phyloP scores from a whole-genome alignment of 2,113 vertebrate species.

The Petrocephalus zakoni region DNA sequence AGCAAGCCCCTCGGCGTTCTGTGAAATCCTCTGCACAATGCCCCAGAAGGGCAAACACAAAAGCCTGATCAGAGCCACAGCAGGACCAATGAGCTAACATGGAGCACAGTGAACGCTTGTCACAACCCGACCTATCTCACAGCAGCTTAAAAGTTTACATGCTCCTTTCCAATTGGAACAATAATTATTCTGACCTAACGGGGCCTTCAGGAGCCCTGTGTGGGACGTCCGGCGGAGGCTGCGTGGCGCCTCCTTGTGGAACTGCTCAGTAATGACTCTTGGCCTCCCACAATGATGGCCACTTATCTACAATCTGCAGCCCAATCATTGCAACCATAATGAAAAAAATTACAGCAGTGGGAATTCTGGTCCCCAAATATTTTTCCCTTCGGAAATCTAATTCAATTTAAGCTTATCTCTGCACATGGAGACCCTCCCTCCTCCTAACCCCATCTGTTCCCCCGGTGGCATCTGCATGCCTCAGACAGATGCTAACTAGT shows the following conservation, averaged over 20 bases:
- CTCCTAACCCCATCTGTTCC: constrained; percentile 10
- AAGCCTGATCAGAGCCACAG: not conserved
- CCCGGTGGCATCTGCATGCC: not conserved
- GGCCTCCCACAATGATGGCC: not conserved
- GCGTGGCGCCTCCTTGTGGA: not conserved
- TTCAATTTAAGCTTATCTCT: constrained; percentile 35
- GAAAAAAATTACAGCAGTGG: not conserved
- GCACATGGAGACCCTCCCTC: constrained; percentile 28
- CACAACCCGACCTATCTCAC: not conserved
- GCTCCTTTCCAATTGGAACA: not conserved
- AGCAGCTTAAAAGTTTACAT: not conserved
- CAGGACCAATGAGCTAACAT: not conserved
- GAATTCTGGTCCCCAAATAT: constrained; percentile 4
- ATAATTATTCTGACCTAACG: not conserved
- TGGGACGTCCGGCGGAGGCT: not conserved
- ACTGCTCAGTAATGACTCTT: not conserved
- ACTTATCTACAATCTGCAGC: not conserved
- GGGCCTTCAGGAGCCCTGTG: not conserved
- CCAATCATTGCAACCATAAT: not conserved
- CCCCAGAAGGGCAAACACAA: not conserved
- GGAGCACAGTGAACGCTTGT: not conserved
- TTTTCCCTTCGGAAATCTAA: constrained; percentile 26
- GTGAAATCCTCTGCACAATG: not conserved
- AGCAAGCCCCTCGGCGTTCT: not conserved
- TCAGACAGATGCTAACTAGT: constrained; percentile 7